phyloP scores from a whole-genome alignment of 2,797 vertebrate species.

The Phrynocephalus guinanensis region DNA sequence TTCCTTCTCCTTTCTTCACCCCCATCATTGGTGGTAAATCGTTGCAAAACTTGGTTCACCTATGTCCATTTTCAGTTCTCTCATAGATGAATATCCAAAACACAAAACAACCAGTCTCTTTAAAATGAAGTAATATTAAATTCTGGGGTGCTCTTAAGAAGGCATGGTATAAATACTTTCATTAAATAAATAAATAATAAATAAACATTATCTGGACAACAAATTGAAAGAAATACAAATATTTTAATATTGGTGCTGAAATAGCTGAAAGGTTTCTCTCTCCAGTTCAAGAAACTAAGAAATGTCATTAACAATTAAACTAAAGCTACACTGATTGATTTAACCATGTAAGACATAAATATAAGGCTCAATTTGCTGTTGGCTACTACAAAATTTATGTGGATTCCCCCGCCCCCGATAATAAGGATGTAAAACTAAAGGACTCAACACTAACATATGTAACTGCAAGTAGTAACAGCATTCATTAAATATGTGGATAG shows the following conservation, averaged over 20 bases:
- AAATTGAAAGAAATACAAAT: conserved; percentile 12
- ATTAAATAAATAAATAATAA: too few species aligned
- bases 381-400: conserved; percentile 8
- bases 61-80: not conserved
- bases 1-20: not conserved
- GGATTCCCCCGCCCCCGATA: too few species aligned
- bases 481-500: not conserved
- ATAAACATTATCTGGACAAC: too few species aligned
- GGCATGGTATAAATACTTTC: too few species aligned
- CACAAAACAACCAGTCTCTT: conserved; percentile 39
- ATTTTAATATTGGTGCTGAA: conserved; percentile 23
- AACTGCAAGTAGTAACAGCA: not conserved
- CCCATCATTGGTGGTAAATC: conserved; percentile 31
- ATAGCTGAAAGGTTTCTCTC: conserved; percentile 30
- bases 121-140: conserved; percentile 25
- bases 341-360: conserved; percentile 14
- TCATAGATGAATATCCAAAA: not conserved
- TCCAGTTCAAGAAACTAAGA: conserved; percentile 27
- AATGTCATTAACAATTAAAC: conserved; percentile 22
- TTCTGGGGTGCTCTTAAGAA: not conserved
- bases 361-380: conserved; percentile 8
- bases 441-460: not conserved
- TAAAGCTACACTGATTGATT: conserved; percentile 10
- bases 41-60: conserved; percentile 36
- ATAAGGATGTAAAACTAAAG: conserved; percentile 4